Conservation (phyloP, 1,140 invertebrate species). For the Dinothrombium tinctorium region DNA sequence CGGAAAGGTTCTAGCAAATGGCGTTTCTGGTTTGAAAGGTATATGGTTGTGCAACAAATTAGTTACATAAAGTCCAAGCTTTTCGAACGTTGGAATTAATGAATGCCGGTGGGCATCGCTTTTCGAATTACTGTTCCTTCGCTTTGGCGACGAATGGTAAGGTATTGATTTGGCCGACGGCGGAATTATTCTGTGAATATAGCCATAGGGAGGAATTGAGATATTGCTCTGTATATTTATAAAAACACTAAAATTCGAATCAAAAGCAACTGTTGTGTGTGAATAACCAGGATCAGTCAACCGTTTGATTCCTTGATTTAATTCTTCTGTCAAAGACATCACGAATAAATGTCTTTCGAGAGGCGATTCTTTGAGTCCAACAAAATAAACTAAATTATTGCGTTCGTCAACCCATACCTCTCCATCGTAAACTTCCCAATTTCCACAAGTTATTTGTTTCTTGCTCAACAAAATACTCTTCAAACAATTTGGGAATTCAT, state of each 20-base stretch:
- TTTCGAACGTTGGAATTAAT: not conserved
- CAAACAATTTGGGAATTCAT: not conserved
- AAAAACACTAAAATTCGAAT: conserved; percentile 22
- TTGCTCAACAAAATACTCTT: not conserved
- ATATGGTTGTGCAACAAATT: not conserved
- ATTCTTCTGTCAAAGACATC: not conserved
- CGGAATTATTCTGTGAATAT: conserved; percentile 9
- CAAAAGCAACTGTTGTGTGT: conserved; percentile 7
- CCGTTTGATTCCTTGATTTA: conserved; percentile 1
- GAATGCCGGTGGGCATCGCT: not conserved
- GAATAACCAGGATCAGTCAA: conserved; percentile 7
- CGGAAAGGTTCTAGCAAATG: not conserved
- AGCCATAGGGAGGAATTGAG: conserved; percentile 13
- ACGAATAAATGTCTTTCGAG: conserved; percentile 27
- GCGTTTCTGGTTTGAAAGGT: not conserved
- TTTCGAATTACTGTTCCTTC: not conserved
- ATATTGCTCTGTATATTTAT: conserved; percentile 73
- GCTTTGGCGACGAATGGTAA: not conserved
- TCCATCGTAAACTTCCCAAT: conserved; percentile 23
- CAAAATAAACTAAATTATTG: conserved; percentile 24
- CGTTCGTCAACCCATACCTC: conserved; percentile 24
- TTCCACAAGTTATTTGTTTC: conserved; percentile 20
- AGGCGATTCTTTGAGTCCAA: conserved; percentile 24
- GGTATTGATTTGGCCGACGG: not conserved
- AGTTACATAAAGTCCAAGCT: not conserved